phyloP scores from a whole-genome alignment of 92 coral and sea anemone species.

The Actinernus sp. region DNA sequence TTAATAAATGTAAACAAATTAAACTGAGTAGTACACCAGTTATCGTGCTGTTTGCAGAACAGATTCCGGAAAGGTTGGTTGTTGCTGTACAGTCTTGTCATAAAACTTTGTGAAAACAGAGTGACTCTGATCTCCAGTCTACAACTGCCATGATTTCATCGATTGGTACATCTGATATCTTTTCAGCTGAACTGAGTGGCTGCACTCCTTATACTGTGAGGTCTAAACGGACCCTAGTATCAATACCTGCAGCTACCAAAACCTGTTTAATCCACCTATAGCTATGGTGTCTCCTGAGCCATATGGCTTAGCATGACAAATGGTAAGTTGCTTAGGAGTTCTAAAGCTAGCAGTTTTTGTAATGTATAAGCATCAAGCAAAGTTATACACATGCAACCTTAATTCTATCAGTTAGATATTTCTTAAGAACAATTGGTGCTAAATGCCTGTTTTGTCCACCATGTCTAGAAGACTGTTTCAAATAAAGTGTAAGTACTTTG shows the following conservation, averaged over 20 bases:
- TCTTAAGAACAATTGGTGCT: constrained; percentile 5
- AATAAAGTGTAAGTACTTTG: background rate
- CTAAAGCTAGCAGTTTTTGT: background rate
- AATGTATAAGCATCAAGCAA: background rate
- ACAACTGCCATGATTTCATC: constrained; percentile 16
- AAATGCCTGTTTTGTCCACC: constrained; percentile 5
- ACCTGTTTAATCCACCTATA: constrained; percentile 3
- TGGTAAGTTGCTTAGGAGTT: background rate
- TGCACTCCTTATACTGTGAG: constrained; percentile 33
- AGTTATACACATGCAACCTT: constrained; percentile 9
- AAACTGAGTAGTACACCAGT: too few relatives aligned
- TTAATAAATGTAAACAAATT: too few relatives aligned
- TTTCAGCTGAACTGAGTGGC: constrained; percentile 30
- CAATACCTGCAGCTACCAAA: constrained; percentile 11
- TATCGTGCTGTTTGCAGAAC: too few relatives aligned
- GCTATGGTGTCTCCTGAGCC: too few relatives aligned
- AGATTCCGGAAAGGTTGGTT: background rate
- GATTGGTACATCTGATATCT: constrained; percentile 15
- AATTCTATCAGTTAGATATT: background rate
- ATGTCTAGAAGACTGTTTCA: constrained; percentile 3
- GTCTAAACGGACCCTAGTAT: constrained; percentile 9
- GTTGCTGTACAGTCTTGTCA: background rate
- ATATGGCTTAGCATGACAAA: background rate
- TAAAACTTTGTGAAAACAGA: constrained; percentile 21
- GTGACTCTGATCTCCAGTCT: constrained; percentile 20